Conservation (phyloP, 2,113 vertebrate genomes). For the Sylvietta virens region DNA sequence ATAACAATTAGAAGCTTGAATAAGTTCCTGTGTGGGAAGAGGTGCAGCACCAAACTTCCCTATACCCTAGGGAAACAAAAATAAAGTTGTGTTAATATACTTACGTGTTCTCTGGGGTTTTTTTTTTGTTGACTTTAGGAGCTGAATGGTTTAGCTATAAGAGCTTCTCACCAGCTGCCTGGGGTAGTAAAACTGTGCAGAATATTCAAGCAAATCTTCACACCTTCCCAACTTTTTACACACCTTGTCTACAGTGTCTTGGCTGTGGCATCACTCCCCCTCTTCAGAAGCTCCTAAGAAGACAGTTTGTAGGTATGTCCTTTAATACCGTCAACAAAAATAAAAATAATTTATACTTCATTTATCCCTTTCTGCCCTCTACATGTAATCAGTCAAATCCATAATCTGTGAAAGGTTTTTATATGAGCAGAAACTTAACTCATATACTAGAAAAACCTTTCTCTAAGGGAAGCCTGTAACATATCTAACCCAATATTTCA, state of each 20-base stretch:
- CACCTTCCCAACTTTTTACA: not conserved
- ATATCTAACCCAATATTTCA: not conserved
- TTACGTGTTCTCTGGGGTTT: accelerated
- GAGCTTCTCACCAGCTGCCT: not conserved
- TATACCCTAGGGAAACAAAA: not conserved
- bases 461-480: not conserved
- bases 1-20: not conserved
- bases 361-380: not conserved
- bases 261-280: accelerated
- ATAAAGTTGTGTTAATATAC: not conserved
- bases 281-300: not conserved
- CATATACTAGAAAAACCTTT: not conserved
- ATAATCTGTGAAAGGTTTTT: not conserved
- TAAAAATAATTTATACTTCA: not conserved
- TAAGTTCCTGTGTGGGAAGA: not conserved
- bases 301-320: not conserved
- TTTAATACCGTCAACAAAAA: not conserved
- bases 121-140: not conserved
- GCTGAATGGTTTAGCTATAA: not conserved
- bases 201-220: not conserved
- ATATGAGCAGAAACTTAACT: not conserved
- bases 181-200: accelerated
- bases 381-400: not conserved
- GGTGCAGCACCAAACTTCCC: not conserved
- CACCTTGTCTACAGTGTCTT: not conserved